phyloP scores from a whole-genome alignment of 2,113 vertebrate species.

The Dipodomys stephensi region DNA sequence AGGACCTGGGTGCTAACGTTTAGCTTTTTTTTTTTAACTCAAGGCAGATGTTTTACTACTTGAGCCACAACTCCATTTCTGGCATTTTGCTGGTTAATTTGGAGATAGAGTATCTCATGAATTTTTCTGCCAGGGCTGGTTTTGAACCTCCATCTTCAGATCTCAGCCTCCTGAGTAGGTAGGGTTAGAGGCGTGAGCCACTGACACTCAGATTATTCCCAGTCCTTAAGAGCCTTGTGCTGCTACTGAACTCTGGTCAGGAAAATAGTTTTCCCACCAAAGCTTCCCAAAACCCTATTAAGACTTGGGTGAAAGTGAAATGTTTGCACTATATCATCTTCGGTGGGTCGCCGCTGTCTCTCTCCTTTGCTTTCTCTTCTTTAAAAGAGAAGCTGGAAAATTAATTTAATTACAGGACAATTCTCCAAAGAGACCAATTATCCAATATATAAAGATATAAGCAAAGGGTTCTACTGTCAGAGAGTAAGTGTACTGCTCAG shows the following conservation, averaged over 20 bases:
- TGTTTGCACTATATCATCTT: conserved; percentile 18
- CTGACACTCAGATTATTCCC: background rate
- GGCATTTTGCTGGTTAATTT: too few species aligned
- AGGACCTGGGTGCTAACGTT: too few species aligned
- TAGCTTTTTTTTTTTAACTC: too few species aligned
- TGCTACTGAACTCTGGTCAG: conserved; percentile 42
- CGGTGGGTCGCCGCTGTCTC: background rate
- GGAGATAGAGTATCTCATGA: too few species aligned
- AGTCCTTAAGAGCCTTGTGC: conserved; percentile 10
- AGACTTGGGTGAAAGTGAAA: conserved; percentile 28
- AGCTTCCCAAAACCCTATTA: conserved; percentile 57
- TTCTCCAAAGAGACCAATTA: conserved; percentile 66
- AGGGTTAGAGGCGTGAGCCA: too few species aligned
- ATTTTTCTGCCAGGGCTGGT: too few species aligned
- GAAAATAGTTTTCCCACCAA: conserved; percentile 58
- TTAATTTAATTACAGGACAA: conserved; percentile 56
- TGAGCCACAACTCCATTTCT: too few species aligned
- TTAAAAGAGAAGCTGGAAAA: conserved; percentile 50
- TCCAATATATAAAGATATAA: background rate
- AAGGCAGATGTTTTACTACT: too few species aligned
- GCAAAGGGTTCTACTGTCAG: conserved; percentile 41
- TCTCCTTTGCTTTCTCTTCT: background rate
- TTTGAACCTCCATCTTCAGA: too few species aligned
- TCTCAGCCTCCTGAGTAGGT: too few species aligned
- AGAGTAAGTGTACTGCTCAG: background rate